A percentile compares a stretch with the other conserved stretches of the same genome.
Evolutionary conservation across 2,797 vertebrate genomes (phyloP).

Genomic region (Hippocampus kuda): DNA sequence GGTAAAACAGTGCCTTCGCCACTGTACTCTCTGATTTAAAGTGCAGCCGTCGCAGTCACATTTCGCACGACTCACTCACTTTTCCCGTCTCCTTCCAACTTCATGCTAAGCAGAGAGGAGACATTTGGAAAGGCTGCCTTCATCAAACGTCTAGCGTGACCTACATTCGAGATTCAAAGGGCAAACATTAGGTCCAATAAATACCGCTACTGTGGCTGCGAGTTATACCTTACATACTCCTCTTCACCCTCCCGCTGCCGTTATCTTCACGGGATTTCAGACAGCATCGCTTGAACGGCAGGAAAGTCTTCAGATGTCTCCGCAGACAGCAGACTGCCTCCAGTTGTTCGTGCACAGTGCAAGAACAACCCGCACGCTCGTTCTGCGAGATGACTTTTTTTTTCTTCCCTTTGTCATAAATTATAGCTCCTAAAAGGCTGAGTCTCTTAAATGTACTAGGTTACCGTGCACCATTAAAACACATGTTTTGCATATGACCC

Average conservation of each 20-base stretch:
- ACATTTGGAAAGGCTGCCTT: constrained; percentile 1
- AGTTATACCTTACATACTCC: constrained; percentile 3
- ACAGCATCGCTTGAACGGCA: constrained; percentile 19
- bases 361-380: constrained; percentile 23
- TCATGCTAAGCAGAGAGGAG: not conserved
- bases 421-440: constrained; percentile 39
- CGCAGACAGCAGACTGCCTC: constrained; percentile 17
- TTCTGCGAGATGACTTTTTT: constrained; percentile 12
- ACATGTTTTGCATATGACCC: constrained; percentile 41
- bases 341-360: constrained; percentile 19
- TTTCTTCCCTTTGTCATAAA: constrained; percentile 40
- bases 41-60: not conserved
- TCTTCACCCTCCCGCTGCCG: constrained; percentile 17
- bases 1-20: not conserved
- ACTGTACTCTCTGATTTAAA: constrained; percentile 1
- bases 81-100: not conserved
- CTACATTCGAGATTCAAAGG: constrained; percentile 16
- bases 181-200: constrained; percentile 18
- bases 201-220: constrained; percentile 15
- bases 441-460: constrained; percentile 40
- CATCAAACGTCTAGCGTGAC: not conserved
- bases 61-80: constrained; percentile 2
- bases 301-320: constrained; percentile 24
- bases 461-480: constrained; percentile 40
- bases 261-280: constrained; percentile 20